Base-by-base conservation (phyloP, 2,888 invertebrate genomes). In the Nineta flava region DNA sequence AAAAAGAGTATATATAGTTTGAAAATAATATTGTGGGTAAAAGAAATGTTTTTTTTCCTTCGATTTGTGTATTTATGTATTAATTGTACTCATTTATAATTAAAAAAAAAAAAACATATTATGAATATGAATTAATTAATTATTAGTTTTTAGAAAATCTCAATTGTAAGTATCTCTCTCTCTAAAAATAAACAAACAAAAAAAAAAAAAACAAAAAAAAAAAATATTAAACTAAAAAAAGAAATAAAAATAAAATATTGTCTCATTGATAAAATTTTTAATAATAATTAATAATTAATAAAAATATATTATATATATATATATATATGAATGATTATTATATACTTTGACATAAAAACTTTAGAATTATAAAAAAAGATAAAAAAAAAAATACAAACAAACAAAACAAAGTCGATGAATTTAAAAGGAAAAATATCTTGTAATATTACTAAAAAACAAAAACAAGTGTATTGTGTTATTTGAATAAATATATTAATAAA, bases 391-490 rank as follows among this genome's bases (percentile, higher is more conserved):
- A 17, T 16, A 16, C 15, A 42, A 42, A 38, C 15, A 42, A 42
- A 12, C 15, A 42, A 40, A 26, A 26, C 26, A 42, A 17, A n/a
- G 44, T 44, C 21, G 13, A n/a, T 44, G 44, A 44, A 44, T 7
- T 26, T 44, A 21, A 21, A 44, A 44, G 26, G 7, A 44, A 44
- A 44, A 44, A 44, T 44, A 44, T 44, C 44, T 44, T 44, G 26
- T 44, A 17, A 43, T 44, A 44, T 44, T 21, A 44, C 7, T 19
- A 44, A 16, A 44, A 44, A 44, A 44, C 5, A 21, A 15, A 34
- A 26, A 46, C 31, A 47, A 47, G 38, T 47, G 47, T 47, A 47
- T 35, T 47, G 47, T 47, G 47, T 47, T 47, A 47, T 47, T 47
- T 47, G 35, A 47, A 35, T 47, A 47, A 47, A 47, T 19, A 47